Conservation (phyloP, 2,113 vertebrate species). For the Pollachius pollachius region DNA sequence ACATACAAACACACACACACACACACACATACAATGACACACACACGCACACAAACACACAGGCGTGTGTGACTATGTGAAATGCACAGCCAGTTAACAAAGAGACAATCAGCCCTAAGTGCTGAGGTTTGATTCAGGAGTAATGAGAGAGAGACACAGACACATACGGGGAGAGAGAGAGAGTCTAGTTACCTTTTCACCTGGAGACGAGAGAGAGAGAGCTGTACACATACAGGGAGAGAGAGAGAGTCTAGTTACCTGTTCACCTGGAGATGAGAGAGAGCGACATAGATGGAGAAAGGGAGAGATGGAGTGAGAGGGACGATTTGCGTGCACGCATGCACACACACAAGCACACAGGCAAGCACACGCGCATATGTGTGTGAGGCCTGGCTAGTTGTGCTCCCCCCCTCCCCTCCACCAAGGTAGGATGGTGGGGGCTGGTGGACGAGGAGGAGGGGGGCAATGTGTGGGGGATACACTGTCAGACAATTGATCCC, state of each 20-base stretch:
- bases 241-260: constrained; percentile 51
- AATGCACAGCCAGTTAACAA: constrained; percentile 54
- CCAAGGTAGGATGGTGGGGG: neutral
- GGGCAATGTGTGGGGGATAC: constrained; percentile 45
- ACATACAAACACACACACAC: too few species aligned
- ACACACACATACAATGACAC: too few species aligned
- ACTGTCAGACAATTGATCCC: constrained; percentile 65
- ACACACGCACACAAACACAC: too few species aligned
- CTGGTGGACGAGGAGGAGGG: constrained; percentile 29
- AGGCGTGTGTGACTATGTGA: too few species aligned
- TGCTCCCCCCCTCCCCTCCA: neutral
- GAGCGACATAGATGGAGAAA: too few species aligned
- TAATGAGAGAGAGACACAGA: neutral
- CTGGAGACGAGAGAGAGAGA: too few species aligned
- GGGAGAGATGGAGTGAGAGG: too few species aligned
- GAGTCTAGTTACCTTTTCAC: constrained; percentile 59
- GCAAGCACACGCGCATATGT: neutral
- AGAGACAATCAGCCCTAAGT: constrained; percentile 69
- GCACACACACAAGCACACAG: too few species aligned
- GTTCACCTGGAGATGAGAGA: constrained; percentile 22
- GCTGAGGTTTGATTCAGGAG: constrained; percentile 58
- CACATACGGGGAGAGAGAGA: neutral
- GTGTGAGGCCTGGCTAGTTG: neutral
- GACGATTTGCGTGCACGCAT: neutral
- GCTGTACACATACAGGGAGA: too few species aligned